A percentile compares a stretch with the other conserved stretches of the same genome.
These are phyloP conservation scores for Odiellus spinosus DNA, from an alignment of 2,888 invertebrate species.

Conservation along the genomic window DNA sequence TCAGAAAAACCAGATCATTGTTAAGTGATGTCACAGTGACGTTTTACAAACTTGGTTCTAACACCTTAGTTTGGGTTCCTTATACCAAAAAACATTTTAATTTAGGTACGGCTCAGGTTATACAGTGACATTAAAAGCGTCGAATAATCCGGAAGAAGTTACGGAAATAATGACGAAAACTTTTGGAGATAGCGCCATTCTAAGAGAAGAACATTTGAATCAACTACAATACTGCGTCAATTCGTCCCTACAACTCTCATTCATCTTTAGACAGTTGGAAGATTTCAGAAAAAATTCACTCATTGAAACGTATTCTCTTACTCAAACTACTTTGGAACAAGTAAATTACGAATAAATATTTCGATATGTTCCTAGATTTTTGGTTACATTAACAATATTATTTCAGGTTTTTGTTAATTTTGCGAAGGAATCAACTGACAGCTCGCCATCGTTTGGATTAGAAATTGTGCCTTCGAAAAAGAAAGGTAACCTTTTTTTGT, in stretches of 20 bases:
- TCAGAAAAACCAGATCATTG: no score
- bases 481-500: no score
- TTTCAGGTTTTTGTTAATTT: conserved; percentile 27
- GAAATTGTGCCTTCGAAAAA: no score
- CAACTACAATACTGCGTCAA: conserved; percentile 20
- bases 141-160: conserved; percentile 2
- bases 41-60: no score
- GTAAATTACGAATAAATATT: conserved; percentile 27
- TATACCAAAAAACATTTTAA: no score
- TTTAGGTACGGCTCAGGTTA: conserved; percentile 20
- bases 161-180: conserved; percentile 11
- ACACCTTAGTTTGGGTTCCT: no score
- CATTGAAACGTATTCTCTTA: conserved; percentile 64
- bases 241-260: conserved; percentile 14
- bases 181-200: conserved; percentile 12
- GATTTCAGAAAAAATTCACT: conserved; percentile 8
- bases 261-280: conserved; percentile 17
- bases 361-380: no score
- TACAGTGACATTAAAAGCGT: conserved; percentile 11
- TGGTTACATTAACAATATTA: no score
- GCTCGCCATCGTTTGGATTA: no score
- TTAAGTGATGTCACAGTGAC: no score
- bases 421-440: conserved; percentile 17
- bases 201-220: conserved; percentile 19
- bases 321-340: conserved; percentile 76